phyloP scores from a whole-genome alignment of 2,113 vertebrate species.

The Falco punctatus region DNA sequence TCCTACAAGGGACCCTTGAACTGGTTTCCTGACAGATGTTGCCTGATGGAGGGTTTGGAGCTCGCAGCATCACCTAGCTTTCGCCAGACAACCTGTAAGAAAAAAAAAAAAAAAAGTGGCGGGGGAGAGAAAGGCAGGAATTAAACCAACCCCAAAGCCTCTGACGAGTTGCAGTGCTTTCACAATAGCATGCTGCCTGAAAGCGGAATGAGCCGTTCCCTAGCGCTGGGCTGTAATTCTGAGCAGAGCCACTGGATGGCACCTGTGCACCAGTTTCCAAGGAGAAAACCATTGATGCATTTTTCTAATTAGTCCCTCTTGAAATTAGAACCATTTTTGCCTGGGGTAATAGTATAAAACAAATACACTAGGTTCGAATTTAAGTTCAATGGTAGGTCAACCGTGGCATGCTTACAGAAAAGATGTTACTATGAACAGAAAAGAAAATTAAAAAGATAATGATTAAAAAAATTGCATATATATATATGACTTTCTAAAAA shows the following conservation, averaged over 20 bases:
- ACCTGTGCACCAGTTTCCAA: background rate
- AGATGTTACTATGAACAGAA: background rate
- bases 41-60: slow-evolving; percentile 94
- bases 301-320: slow-evolving; percentile 47
- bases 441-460: slow-evolving; percentile 16
- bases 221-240: background rate
- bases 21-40: slow-evolving; percentile 98
- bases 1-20: slow-evolving; percentile 97
- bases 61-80: slow-evolving; percentile 95
- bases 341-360: slow-evolving; percentile 43
- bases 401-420: slow-evolving; percentile 20
- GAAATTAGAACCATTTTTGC: slow-evolving; percentile 58
- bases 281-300: background rate
- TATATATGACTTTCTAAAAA: background rate
- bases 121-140: background rate
- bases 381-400: slow-evolving; percentile 56
- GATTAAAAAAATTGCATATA: background rate
- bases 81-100: slow-evolving; percentile 93
- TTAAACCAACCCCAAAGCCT: background rate
- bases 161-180: background rate
- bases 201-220: background rate
- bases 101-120: background rate
- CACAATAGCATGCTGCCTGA: background rate
- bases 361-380: slow-evolving; percentile 27
- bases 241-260: slow-evolving; percentile 40